phyloP scores from a whole-genome alignment of 2,797 vertebrate genomes.

The Acomys russatus region DNA sequence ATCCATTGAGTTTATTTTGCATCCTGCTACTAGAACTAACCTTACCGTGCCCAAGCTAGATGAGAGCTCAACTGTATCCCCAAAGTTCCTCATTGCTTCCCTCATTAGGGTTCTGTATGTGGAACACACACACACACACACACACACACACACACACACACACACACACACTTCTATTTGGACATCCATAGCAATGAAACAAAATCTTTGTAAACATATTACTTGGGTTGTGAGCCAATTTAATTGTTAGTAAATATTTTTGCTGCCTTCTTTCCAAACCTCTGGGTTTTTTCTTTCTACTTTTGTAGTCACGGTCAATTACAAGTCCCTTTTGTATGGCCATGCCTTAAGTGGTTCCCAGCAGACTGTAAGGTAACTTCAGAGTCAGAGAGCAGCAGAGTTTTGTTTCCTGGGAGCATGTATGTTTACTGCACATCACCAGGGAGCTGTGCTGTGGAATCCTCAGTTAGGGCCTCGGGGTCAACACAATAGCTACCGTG shows the following conservation, averaged over 20 bases:
- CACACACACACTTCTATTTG: background rate
- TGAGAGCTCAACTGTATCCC: background rate
- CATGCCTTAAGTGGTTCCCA: background rate
- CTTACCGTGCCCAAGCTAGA: background rate
- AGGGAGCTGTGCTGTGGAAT: background rate
- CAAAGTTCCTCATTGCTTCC: background rate
- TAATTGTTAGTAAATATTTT: background rate
- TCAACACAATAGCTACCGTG: background rate
- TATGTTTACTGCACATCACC: background rate
- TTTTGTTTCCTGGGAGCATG: background rate
- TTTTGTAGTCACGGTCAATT: background rate
- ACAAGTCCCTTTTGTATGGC: background rate
- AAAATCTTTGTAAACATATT: background rate
- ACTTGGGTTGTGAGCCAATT: background rate
- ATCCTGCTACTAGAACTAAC: background rate
- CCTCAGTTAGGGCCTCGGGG: background rate
- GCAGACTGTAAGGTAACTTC: background rate
- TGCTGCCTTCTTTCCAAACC: background rate
- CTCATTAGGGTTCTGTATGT: background rate
- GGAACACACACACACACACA: too few species aligned
- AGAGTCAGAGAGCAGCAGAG: background rate
- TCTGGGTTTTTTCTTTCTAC: background rate
- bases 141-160: background rate
- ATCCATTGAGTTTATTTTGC: background rate
- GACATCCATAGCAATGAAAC: slow-evolving; percentile 1